A percentile compares a stretch with the other conserved stretches of the same genome.
Evolutionary conservation across 2,113 vertebrate genomes (phyloP).

Genomic region (Mystacornis crossleyi): DNA sequence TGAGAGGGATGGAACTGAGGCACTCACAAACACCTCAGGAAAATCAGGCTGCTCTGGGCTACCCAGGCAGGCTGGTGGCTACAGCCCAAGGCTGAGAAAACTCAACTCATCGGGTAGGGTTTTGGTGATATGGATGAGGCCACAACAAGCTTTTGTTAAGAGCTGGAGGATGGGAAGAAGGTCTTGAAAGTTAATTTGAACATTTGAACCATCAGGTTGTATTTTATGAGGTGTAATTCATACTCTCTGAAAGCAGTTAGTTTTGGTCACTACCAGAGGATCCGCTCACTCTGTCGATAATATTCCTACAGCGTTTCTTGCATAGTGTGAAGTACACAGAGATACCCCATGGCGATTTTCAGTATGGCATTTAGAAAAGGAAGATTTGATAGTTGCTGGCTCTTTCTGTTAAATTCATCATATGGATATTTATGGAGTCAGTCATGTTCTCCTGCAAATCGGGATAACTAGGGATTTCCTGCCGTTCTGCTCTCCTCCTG

Average conservation of each 20-base stretch:
- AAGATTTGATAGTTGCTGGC: not conserved
- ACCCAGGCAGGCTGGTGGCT: not conserved
- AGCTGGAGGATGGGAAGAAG: not conserved
- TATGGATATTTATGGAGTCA: not conserved
- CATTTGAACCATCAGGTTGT: not conserved
- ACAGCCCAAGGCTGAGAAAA: not conserved
- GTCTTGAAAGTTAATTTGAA: not conserved
- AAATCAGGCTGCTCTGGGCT: not conserved
- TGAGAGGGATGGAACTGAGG: not conserved
- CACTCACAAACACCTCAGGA: not conserved
- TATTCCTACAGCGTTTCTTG: not conserved
- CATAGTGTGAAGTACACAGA: not conserved
- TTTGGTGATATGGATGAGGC: not conserved
- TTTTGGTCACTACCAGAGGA: not conserved
- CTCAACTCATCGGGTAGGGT: rapidly evolving
- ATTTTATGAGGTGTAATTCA: not conserved
- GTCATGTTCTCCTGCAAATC: not conserved
- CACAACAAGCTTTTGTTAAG: not conserved
- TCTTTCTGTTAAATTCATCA: not conserved
- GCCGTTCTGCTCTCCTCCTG: not conserved
- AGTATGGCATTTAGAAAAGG: not conserved
- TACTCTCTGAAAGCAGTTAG: not conserved
- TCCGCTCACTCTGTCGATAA: not conserved
- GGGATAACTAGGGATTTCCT: not conserved
- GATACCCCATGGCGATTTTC: not conserved